A percentile compares a stretch with the other conserved stretches of the same genome.
phyloP scores from a whole-genome alignment of 2,888 invertebrate genomes.

The Tiliacea aurago region DNA sequence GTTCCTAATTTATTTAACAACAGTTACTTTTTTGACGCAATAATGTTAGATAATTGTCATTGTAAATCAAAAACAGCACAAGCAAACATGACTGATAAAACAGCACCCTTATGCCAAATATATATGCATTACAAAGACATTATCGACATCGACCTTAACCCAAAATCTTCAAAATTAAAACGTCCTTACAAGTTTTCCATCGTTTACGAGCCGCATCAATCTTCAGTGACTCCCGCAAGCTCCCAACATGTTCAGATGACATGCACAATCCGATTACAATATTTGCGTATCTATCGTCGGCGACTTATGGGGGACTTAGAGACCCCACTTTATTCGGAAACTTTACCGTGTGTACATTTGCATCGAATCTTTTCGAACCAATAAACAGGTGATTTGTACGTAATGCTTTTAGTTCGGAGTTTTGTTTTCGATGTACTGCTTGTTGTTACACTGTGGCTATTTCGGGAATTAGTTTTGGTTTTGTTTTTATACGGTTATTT shows the following conservation, averaged over 20 bases:
- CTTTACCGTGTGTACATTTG: slow-evolving; percentile 64
- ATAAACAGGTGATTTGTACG: slow-evolving; percentile 66
- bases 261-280: slow-evolving; percentile 76
- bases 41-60: background rate
- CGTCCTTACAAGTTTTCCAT: slow-evolving; percentile 10
- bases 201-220: slow-evolving; percentile 51
- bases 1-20: background rate
- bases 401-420: slow-evolving; percentile 61
- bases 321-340: slow-evolving; percentile 65
- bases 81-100: background rate
- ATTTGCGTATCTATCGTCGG: slow-evolving; percentile 70
- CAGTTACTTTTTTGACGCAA: background rate
- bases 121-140: background rate
- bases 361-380: slow-evolving; percentile 60
- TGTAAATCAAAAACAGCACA: background rate
- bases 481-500: slow-evolving; percentile 23
- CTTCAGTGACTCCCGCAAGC: slow-evolving; percentile 43
- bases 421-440: slow-evolving; percentile 46
- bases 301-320: slow-evolving; percentile 63
- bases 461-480: slow-evolving; percentile 34
- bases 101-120: background rate
- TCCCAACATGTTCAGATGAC: slow-evolving; percentile 56
- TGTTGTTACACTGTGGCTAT: slow-evolving; percentile 37
- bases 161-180: slow-evolving; percentile 41
- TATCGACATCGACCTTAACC: background rate